Conservation (phyloP, 1,140 invertebrate genomes). For the Galleria mellonella region DNA sequence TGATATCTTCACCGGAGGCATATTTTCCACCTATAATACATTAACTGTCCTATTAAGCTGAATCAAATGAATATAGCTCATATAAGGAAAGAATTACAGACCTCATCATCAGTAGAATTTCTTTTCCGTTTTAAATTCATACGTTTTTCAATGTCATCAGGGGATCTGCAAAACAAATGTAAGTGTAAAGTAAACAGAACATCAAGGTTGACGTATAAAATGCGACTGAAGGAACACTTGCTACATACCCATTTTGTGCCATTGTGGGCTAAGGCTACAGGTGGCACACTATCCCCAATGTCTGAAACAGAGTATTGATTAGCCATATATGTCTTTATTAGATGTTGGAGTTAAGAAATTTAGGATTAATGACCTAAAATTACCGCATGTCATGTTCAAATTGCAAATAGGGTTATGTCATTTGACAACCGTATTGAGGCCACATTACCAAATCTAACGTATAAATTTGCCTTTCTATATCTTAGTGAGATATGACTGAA, state of each 20-base stretch:
- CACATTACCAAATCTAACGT: slow-evolving; percentile 33
- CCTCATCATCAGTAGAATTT: slow-evolving; percentile 65
- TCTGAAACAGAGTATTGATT: slow-evolving; percentile 41
- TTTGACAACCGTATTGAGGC: slow-evolving; percentile 56
- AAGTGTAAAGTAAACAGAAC: slow-evolving; percentile 32
- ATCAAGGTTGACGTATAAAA: slow-evolving; percentile 32
- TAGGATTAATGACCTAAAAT: slow-evolving; percentile 43
- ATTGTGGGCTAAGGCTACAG: slow-evolving; percentile 38
- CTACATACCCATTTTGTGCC: slow-evolving; percentile 65
- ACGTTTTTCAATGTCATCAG: slow-evolving; percentile 50
- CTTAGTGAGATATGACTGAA: slow-evolving; percentile 15
- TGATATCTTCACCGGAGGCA: slow-evolving; percentile 52
- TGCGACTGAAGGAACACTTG: slow-evolving; percentile 17
- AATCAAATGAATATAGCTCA: background rate
- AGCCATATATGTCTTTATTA: slow-evolving; percentile 6
- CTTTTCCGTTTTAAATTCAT: slow-evolving; percentile 58
- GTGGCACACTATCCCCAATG: slow-evolving; percentile 27
- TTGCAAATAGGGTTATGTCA: slow-evolving; percentile 72
- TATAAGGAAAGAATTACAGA: slow-evolving; percentile 18
- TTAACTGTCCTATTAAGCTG: background rate
- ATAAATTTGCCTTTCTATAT: slow-evolving; percentile 15
- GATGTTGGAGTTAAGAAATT: slow-evolving; percentile 16
- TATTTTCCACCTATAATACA: slow-evolving; percentile 49
- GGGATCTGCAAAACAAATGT: slow-evolving; percentile 38
- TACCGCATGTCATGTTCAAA: slow-evolving; percentile 69